Base-by-base conservation (phyloP, 2,888 invertebrate species). In the Campoplex nolae region DNA sequence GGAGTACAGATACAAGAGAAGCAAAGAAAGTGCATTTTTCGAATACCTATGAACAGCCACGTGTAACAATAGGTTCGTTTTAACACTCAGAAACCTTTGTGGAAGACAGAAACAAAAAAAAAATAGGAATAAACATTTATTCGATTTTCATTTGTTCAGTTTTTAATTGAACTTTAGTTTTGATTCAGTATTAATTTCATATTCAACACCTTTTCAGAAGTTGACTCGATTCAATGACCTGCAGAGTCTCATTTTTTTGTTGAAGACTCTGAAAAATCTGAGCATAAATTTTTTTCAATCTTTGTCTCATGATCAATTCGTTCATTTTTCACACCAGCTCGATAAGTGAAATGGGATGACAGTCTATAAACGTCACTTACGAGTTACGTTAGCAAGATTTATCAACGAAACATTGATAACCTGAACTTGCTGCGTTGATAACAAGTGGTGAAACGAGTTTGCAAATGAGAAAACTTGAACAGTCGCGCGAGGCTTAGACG, bases 21-120 rank as follows among this genome's bases (percentile, higher is more conserved):
- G 71, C 67, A 71, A 67, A 73, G 51, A 73, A 38, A 73, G 62
- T 65, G 76, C 76, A 85, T 81, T 54, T 42, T 81, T 54, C 9
- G 23, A 54, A 35, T 58, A 65, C 18, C 28, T 67, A 70, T n/a
- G n/a, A 73, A 11, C 4, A 18, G 32, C 56, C 38, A 23, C 18
- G 11, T 54, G 9, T 35, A 35, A 56, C 35, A 35, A 48, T 16
- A 70, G n/a, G 54, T 74, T 54, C 7, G 3, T 54, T 1, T n/a
- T 28, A 18, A 51, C 11, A 11, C n/a, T 8, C 6, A 1, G 3
- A 32, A 48, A 54, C 32, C 11, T 18, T 32, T 8, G n/a, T 13
- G 2, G 45, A 45, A 8, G 13, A n/a, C 18, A 35, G 35, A 78
- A 67, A 16, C 9, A 48, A 7, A 62, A 48, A 80, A 80, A 58